A percentile compares a stretch with the other conserved stretches of the same genome.
Conservation (phyloP, 2,797 vertebrate species). For the Anniella stebbinsi region DNA sequence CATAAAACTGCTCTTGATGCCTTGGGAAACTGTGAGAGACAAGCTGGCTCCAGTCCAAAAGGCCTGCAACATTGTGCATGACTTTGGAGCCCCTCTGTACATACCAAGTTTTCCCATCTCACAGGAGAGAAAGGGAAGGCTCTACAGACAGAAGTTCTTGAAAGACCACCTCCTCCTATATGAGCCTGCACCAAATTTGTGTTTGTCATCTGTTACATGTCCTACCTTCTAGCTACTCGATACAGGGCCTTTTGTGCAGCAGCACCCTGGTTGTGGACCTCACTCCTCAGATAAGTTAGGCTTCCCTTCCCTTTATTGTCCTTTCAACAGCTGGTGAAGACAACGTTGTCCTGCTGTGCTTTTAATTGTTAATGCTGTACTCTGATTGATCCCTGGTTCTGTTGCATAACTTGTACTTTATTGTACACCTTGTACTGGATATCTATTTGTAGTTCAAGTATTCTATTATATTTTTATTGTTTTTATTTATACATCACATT, state of each 20-base stretch:
- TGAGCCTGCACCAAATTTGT: not conserved
- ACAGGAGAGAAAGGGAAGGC: not conserved
- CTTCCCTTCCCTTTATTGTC: not conserved
- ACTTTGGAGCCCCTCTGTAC: no score
- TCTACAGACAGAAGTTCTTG: not conserved
- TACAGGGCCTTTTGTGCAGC: not conserved
- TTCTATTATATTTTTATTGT: not conserved
- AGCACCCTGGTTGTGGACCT: not conserved
- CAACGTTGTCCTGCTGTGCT: not conserved
- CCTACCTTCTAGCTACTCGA: not conserved
- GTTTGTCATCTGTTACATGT: not conserved
- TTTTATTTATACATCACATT: not conserved
- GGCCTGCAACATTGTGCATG: not conserved
- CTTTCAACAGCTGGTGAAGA: not conserved
- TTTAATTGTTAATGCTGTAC: not conserved
- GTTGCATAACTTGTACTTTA: not conserved
- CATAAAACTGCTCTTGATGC: not conserved
- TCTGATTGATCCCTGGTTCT: not conserved
- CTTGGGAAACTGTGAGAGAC: not conserved
- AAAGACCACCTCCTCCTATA: not conserved
- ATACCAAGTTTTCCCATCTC: slow-evolving; percentile 3
- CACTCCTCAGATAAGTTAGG: not conserved
- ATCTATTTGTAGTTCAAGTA: not conserved
- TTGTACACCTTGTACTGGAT: not conserved
- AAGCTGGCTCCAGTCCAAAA: not conserved